Base-by-base conservation (phyloP, 2,113 vertebrate genomes). In the Strix uralensis region DNA sequence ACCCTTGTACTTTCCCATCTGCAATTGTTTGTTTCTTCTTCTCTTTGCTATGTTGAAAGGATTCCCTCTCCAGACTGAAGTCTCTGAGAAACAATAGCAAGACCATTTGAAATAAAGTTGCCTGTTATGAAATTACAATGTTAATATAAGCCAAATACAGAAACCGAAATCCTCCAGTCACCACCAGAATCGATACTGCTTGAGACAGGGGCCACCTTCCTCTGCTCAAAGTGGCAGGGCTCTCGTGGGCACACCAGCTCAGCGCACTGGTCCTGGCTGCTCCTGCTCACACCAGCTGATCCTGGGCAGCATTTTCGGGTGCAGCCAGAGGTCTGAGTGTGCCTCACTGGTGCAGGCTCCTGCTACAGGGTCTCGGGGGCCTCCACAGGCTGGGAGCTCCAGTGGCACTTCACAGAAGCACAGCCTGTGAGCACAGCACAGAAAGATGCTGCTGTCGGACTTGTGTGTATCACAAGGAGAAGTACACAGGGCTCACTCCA, bases 131-230 rank as follows among this genome's bases (percentile, higher is more conserved):
- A 95, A 92, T 78, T 38, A 81, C 55, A n/a, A 78, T 10, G 46
- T 67, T 89, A 91, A 83, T 91, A 51, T 49, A 70, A 86, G 67
- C 44, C 87, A 74, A 59, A 78, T 44, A 88, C 84, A 93, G 77
- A 72, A 66, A 40, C 10, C 40, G 2, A 90, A 62, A 59, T 6
- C 40, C 19, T 92, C 49, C 51, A 29, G 65, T 42, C 74, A 17
- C 13, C 29, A 29, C 16, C 61, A 65, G 62, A 52, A 71, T 78
- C 7, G 6, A 94, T 59, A 42, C 40, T 17, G 34, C 70, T 90
- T 1, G 17, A 86, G 59, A 55, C 8, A 69, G 4, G 27, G 7
- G 7, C 34, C 36, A 63, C 61, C 65, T 51, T 11, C 15, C 34
- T 69, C 10, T 30, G 86, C 79, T 69, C 1, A 8, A 54, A 81